Percentiles rank a stretch among this genome's conserved stretches.
Conservation (phyloP, 2,797 vertebrate species). For the Pantherophis vulpinus region DNA sequence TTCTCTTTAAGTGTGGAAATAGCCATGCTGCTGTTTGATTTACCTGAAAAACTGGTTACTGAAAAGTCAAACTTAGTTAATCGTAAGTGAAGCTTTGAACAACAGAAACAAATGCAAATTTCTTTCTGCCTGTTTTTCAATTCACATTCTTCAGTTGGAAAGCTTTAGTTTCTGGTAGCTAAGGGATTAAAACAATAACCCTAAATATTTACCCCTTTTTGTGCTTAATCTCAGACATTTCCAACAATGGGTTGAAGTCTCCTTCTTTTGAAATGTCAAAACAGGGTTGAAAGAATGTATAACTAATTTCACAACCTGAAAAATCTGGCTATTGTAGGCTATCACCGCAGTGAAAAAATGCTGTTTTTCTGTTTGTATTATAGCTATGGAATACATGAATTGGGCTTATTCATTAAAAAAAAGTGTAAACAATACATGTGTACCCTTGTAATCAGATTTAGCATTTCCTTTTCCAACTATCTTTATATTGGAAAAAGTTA, state of each 20-base stretch:
- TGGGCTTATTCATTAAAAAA: neutral
- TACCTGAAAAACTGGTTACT: neutral
- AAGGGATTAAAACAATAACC: neutral
- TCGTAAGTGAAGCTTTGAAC: neutral
- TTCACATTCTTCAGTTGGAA: neutral
- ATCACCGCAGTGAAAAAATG: neutral
- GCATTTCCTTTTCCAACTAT: neutral
- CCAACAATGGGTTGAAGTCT: neutral
- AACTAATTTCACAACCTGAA: neutral
- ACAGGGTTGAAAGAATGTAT: neutral
- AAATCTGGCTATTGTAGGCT: neutral
- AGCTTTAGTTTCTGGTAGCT: neutral
- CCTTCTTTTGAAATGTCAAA: neutral
- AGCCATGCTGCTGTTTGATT: neutral
- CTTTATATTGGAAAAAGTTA: neutral
- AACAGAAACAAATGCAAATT: neutral
- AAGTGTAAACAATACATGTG: neutral
- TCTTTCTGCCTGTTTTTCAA: neutral
- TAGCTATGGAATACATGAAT: neutral
- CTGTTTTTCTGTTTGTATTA: neutral
- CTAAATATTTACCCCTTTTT: neutral
- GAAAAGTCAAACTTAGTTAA: neutral
- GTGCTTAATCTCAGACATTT: neutral
- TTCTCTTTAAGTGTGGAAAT: neutral
- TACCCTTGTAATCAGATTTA: neutral